Evolutionary conservation across 2,888 invertebrate species (phyloP), one percentile per base, ranked within the genome.

Genomic region (Laothoe populi): DNA sequence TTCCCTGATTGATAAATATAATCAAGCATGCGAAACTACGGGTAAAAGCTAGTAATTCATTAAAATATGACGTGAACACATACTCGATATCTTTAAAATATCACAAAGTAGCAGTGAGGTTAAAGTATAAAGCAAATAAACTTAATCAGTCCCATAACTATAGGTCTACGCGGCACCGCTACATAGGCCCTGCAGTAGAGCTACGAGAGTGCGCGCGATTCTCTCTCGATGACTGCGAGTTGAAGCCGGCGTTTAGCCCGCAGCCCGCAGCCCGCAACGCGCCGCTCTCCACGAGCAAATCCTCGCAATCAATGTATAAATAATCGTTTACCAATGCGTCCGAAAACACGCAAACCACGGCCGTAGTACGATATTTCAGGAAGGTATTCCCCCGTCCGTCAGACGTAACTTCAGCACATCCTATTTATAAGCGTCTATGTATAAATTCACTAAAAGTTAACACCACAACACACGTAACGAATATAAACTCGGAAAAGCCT

Each of bases 391-490:
- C 92, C 92, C 92, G 91, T 88, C 84, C 92, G 92, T 90, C 92
- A 91, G 92, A 92, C 92, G 92, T 89, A 90, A 89, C 90, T 90
- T 90, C 88, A 91, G 92, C 89, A 92, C 89, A 92, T 91, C 91
- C 92, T 92, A 92, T 92, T 92, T 92, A 92, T 92, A 92, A 90
- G 91, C 92, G 90, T 90, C 92, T 92, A 92, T 92, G 92, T 92
- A 92, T 92, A 92, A 92, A 92, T 92, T 92, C 90, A 92, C 92
- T 92, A 92, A 92, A 92, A 92, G 92, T 92, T 92, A 92, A 92
- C 92, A 91, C 91, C 92, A 89, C 92, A 91, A 92, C 92, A 91
- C 90, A 91, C 91, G 93, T 92, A 92, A 92, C 92, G 92, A 92
- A 92, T 92, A 92, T 92, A 93, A 92, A 92, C 93, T 93, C 91